Conservation (phyloP, 2,797 vertebrate species). For the Semotilus atromaculatus region DNA sequence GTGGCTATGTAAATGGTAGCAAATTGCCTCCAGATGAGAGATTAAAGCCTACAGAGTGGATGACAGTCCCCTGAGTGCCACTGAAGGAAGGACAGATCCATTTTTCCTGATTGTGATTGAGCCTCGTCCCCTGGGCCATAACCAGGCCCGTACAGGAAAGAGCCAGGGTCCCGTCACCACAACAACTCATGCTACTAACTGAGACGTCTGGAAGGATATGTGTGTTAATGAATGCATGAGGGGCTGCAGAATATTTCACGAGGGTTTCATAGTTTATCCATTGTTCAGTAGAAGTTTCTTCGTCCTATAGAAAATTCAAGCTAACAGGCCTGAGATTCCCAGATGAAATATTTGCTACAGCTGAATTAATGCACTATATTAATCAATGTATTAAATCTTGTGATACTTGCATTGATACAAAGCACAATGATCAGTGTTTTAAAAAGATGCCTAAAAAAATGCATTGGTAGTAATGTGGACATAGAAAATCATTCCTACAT, state of each 20-base stretch:
- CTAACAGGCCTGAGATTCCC: neutral
- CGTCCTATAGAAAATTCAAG: neutral
- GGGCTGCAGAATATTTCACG: neutral
- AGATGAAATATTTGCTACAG: neutral
- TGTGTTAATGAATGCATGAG: conserved; percentile 15
- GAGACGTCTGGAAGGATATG: conserved; percentile 6
- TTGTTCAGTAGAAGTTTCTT: neutral
- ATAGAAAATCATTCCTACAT: neutral
- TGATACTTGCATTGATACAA: neutral
- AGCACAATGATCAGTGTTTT: neutral
- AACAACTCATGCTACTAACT: conserved; percentile 48
- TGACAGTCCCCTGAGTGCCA: conserved; percentile 74
- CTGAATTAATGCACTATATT: neutral
- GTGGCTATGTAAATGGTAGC: conserved; percentile 82
- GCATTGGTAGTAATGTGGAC: neutral
- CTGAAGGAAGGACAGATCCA: conserved; percentile 82
- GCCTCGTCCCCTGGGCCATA: conserved; percentile 72
- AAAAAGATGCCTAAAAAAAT: neutral
- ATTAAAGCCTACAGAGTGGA: conserved; percentile 81
- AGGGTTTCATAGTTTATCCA: neutral
- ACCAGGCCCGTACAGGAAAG: conserved; percentile 72
- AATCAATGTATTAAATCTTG: neutral
- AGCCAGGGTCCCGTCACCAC: conserved; percentile 61
- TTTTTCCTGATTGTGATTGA: conserved; percentile 84
- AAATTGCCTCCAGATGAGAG: conserved; percentile 86